Evolutionary conservation across 2,888 invertebrate genomes (phyloP).

Genomic region (Bombylius major): DNA sequence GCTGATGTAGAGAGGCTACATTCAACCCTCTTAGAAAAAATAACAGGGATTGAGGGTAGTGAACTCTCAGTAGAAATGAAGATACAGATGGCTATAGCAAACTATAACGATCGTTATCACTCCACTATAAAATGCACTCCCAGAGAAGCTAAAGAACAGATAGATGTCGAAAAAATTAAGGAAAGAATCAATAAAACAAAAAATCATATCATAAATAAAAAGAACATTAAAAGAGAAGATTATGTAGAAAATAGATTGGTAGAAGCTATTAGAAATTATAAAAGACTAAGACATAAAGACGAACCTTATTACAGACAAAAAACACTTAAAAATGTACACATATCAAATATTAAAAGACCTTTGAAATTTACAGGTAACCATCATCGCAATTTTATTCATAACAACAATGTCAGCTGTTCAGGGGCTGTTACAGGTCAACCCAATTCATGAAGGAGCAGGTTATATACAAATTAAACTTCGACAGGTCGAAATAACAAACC

Average conservation of each 20-base stretch:
- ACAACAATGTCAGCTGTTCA: neutral
- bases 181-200: slow-evolving; percentile 8
- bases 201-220: slow-evolving; percentile 1
- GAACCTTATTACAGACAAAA: slow-evolving; percentile 7
- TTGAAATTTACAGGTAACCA: neutral
- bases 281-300: slow-evolving; percentile 8
- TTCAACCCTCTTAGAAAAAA: slow-evolving; percentile 14
- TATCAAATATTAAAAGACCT: slow-evolving; percentile 10
- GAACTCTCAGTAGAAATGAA: slow-evolving; percentile 11
- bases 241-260: slow-evolving; percentile 2
- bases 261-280: slow-evolving; percentile 7
- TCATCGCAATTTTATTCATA: neutral
- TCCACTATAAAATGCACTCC: slow-evolving; percentile 10
- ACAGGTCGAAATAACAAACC: neutral
- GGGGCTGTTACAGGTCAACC: neutral
- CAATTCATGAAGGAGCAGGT: neutral
- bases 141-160: slow-evolving; percentile 4
- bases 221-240: slow-evolving; percentile 3
- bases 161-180: slow-evolving; percentile 4
- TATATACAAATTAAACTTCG: neutral
- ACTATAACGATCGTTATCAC: slow-evolving; percentile 14
- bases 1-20: slow-evolving; percentile 9
- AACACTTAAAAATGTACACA: slow-evolving; percentile 2
- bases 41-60: slow-evolving; percentile 10
- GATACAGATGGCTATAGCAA: slow-evolving; percentile 10